These are phyloP conservation scores for Collichthys lucidus DNA, from an alignment of 2,113 vertebrate species.

Conservation along the genomic window DNA sequence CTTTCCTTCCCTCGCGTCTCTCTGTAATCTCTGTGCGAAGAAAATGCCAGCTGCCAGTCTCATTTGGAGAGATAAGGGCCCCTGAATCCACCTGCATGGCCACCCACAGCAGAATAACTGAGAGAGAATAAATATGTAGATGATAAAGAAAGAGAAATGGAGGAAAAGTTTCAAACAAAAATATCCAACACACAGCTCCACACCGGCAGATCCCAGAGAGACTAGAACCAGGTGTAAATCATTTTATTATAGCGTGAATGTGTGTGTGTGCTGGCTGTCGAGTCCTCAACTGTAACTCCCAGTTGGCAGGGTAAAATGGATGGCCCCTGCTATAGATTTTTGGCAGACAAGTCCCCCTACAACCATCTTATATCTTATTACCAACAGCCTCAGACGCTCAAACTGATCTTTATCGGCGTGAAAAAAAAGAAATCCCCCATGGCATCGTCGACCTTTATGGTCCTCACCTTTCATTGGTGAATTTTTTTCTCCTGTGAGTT, in stretches of 20 bases:
- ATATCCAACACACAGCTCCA: conserved; percentile 17
- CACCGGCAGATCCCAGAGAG: conserved; percentile 41
- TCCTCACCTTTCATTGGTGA: conserved; percentile 68
- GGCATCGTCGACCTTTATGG: conserved; percentile 74
- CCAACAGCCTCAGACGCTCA: conserved; percentile 73
- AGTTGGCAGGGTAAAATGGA: conserved; percentile 69
- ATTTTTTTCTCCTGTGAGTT: conserved; percentile 31
- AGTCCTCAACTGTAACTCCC: conserved; percentile 62
- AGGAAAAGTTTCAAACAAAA: conserved; percentile 47
- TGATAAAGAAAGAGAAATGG: conserved; percentile 27
- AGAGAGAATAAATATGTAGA: conserved; percentile 56
- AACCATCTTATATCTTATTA: conserved; percentile 81
- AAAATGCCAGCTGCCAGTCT: conserved; percentile 76
- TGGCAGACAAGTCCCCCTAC: conserved; percentile 74
- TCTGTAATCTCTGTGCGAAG: conserved; percentile 67
- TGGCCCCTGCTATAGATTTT: conserved; percentile 76
- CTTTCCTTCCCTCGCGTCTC: conserved; percentile 35
- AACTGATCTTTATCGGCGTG: conserved; percentile 78
- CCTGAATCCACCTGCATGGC: conserved; percentile 53
- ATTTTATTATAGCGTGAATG: conserved; percentile 33
- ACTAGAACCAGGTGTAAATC: conserved; percentile 47
- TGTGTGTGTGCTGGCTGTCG: conserved; percentile 5
- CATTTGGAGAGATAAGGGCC: conserved; percentile 73
- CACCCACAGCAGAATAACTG: conserved; percentile 53
- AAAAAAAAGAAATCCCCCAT: conserved; percentile 62